Evolutionary conservation across 2,797 vertebrate species (phyloP).

Genomic region (Zenarchopterus dispar): DNA sequence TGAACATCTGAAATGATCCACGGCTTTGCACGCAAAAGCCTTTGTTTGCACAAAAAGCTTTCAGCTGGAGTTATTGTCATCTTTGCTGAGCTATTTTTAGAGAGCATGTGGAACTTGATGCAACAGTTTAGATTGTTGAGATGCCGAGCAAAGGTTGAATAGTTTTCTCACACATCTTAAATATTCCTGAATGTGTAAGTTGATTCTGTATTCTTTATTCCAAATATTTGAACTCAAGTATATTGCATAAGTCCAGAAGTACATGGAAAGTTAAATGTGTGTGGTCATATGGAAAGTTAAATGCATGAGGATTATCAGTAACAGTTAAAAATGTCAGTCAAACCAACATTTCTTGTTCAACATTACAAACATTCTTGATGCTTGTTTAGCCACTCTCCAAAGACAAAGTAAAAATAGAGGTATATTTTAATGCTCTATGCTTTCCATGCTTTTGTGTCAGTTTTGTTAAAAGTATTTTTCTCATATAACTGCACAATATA

Average conservation of each 20-base stretch:
- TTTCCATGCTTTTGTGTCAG: too few species aligned
- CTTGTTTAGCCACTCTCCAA: neutral
- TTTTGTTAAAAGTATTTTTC: too few species aligned
- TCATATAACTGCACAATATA: too few species aligned
- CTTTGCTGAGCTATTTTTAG: slow-evolving; percentile 64
- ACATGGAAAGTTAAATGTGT: too few species aligned
- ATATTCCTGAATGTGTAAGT: neutral
- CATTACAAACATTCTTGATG: too few species aligned
- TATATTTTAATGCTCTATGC: neutral
- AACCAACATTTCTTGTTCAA: neutral
- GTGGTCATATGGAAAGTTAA: too few species aligned
- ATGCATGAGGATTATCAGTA: neutral
- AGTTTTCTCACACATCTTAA: slow-evolving; percentile 19
- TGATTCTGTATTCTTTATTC: neutral
- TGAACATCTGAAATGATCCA: slow-evolving; percentile 51
- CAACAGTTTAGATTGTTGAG: slow-evolving; percentile 66
- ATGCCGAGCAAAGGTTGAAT: slow-evolving; percentile 37
- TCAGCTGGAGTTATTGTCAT: slow-evolving; percentile 11
- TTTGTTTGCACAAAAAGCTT: neutral
- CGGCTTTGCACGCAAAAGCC: slow-evolving; percentile 52
- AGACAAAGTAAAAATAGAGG: neutral
- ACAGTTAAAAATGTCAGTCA: neutral
- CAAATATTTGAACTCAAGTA: neutral
- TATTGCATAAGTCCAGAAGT: neutral
- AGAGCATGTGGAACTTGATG: slow-evolving; percentile 46